Evolutionary conservation across 2,888 invertebrate genomes (phyloP), one percentile per base, ranked within the genome.

Genomic region (Hesperia comma): DNA sequence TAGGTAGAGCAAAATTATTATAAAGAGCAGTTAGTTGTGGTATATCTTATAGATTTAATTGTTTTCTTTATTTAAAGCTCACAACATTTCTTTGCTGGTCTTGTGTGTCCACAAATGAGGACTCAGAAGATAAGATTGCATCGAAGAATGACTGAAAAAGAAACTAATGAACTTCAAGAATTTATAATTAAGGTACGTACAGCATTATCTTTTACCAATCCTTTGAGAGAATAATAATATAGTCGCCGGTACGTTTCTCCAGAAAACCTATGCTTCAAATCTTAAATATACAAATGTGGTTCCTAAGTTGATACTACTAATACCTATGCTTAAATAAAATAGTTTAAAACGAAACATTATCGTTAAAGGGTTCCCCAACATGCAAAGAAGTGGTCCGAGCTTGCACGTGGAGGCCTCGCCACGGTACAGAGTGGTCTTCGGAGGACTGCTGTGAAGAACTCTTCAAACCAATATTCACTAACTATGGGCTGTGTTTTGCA

Each of bases 401-500:
- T 6, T 93, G 93, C 73, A 86, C 86, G 72, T 93, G 93, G 93
- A 85, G 75, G 3, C 71, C 91, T 0, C 73, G 76, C 12, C 83
- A 87, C 58, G 81, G 81, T 40, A 75, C 77, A 0, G 77, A 77
- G 41, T 90, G 89, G 85, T 80, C 80, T 68, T 80, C 82, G 0
- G 74, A 79, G 1, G 86, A 86, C 49, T 93, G 93, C 74, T 93
- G 93, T 49, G 79, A 85, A 5, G 76, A 76, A 2, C 77, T 87
- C 17, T 89, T 93, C 68, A 81, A 82, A 19, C 90, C 92, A 0
- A 81, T 90, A 32, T 87, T 90, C 69, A 92, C 92, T 0, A 87
- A 90, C 69, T 89, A 91, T 41, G 93, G 93, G 0, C 71, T 91
- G 1, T 93, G 92, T 67, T 92, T 84, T 49, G 87, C 88, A 2